These are phyloP conservation scores for Sciurus carolinensis DNA, from an alignment of 2,797 vertebrate genomes.

Conservation along the genomic window DNA sequence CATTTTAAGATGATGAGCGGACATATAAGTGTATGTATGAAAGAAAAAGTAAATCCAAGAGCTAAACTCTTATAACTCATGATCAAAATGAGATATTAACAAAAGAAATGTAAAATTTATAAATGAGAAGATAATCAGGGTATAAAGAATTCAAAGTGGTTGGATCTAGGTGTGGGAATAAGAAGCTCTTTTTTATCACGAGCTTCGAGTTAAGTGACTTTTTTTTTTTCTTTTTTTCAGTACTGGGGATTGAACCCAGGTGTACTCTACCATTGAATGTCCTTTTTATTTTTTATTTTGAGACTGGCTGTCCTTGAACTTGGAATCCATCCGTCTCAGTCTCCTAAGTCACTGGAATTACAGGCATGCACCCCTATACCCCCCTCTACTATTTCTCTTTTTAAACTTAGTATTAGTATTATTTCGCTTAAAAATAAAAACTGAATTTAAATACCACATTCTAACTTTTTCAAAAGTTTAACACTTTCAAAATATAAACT, in stretches of 20 bases:
- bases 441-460: neutral
- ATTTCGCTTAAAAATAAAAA: slow-evolving; percentile 55
- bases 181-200: neutral
- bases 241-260: too few species aligned
- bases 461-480: neutral
- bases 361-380: too few species aligned
- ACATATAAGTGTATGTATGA: neutral
- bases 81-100: neutral
- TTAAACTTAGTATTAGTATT: neutral
- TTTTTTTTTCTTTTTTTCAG: too few species aligned
- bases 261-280: too few species aligned
- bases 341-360: too few species aligned
- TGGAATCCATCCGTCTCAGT: too few species aligned
- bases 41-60: neutral
- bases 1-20: neutral
- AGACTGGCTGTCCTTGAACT: too few species aligned
- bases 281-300: too few species aligned
- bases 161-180: neutral
- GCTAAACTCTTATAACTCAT: neutral
- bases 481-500: slow-evolving; percentile 44
- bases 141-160: neutral
- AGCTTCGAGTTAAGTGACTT: neutral
- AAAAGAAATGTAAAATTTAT: neutral
- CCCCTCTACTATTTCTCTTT: neutral
- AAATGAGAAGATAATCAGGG: neutral